These are phyloP conservation scores for Pantherophis vulpinus DNA, from an alignment of 2,797 vertebrate genomes.

Conservation along the genomic window DNA sequence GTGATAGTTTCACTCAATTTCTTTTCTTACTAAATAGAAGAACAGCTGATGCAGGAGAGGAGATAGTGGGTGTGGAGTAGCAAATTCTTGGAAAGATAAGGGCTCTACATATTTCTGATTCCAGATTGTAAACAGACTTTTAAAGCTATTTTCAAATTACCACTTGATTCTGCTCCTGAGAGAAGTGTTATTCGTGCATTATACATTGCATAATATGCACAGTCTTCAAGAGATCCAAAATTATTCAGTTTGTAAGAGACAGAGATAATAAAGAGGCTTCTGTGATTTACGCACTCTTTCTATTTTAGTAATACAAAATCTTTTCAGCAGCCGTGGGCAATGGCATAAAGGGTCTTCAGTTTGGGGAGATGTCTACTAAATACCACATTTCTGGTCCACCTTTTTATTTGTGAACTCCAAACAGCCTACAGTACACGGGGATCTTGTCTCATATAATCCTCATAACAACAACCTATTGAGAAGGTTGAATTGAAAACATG, in stretches of 20 bases:
- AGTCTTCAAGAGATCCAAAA: background rate
- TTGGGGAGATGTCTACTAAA: background rate
- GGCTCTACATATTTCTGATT: background rate
- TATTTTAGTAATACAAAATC: background rate
- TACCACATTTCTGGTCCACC: background rate
- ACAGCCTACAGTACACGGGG: background rate
- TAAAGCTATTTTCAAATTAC: background rate
- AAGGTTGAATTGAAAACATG: background rate
- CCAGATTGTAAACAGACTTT: constrained; percentile 1
- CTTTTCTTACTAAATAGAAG: background rate
- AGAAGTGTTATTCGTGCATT: background rate
- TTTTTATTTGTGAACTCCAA: background rate
- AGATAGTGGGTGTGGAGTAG: background rate
- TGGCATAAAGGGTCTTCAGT: background rate
- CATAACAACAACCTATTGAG: background rate
- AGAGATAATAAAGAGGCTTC: background rate
- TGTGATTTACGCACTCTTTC: background rate
- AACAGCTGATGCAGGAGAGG: background rate
- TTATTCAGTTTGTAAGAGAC: background rate
- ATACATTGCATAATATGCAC: background rate
- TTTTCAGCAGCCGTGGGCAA: background rate
- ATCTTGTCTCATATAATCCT: background rate
- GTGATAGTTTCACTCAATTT: background rate
- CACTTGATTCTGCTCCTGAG: background rate
- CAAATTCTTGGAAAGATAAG: constrained; percentile 6